Base-by-base conservation (phyloP, 2,888 invertebrate species). In the Melinopterus prodromus region DNA sequence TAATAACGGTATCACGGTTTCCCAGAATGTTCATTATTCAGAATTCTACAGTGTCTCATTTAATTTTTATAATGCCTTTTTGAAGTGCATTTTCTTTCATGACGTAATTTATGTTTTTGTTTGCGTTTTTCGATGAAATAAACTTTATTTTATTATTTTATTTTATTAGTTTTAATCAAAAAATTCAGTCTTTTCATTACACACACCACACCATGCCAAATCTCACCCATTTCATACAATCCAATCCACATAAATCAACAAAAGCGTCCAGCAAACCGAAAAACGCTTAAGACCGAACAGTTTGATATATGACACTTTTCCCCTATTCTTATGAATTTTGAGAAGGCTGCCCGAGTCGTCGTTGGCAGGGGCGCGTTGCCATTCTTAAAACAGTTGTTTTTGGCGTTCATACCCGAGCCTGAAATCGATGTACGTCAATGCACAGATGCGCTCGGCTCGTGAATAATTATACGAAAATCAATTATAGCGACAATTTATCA, bases 391-490 rank as follows among this genome's bases (percentile, higher is more conserved):
- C 74, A 74, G 74, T 74, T 74, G 74, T 74, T 74, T 74, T 37
- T 74, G 74, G 74, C 74, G 74, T 74, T 35, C 37, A 74, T 74
- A 74, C n/a, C 35, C 36, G 74, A 37, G 37, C 74, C 74, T 35
- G 35, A n/a, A 37, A 36, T 74, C 74, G 74, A 74, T 37, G 74
- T 74, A 86, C 86, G 88, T 88, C 88, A 88, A 88, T 88, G 88
- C 87, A 88, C 89, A 88, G 89, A 88, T 88, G 88, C 86, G 86
- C 86, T 69, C 77, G 69, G 76, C 85, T 88, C 84, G 87, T 89
- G 89, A 89, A 88, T 89, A 89, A 89, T 89, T 89, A 88, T 88
- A 86, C 85, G 86, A 85, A 86, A 88, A 89, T 89, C 89, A 89
- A 89, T 89, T 88, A 89, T 87, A 87, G 86, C 87, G 86, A 88